phyloP scores from a whole-genome alignment of 2,113 vertebrate genomes.

The Albula glossodonta region DNA sequence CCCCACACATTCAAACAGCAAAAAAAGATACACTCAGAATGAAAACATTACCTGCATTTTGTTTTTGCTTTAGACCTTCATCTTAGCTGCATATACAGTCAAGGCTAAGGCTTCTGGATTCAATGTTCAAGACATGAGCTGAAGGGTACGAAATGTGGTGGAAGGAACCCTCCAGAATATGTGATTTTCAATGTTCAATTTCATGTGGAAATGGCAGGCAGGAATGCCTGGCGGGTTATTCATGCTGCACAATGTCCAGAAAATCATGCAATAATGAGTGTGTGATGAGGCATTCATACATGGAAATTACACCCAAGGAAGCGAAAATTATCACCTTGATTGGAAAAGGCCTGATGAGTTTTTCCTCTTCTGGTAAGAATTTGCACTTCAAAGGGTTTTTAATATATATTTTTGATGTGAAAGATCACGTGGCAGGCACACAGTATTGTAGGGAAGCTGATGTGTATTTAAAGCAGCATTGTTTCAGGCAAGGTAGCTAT shows the following conservation, averaged over 20 bases:
- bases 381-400: constrained; percentile 13
- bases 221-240: not conserved
- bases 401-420: not conserved
- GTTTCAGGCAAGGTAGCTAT: not conserved
- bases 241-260: not conserved
- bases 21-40: no score
- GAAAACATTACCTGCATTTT: no score
- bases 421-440: not conserved
- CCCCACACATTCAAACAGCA: no score
- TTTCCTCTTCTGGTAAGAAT: not conserved
- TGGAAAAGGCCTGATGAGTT: constrained; percentile 19
- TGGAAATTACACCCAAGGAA: constrained; percentile 11
- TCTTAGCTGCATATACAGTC: no score
- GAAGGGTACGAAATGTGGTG: not conserved
- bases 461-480: not conserved
- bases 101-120: no score
- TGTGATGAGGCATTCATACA: constrained; percentile 29
- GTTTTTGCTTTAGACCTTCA: no score
- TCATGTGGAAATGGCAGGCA: not conserved
- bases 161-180: not conserved
- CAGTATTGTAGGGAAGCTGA: not conserved
- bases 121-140: not conserved
- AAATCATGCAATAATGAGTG: constrained; percentile 21
- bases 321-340: constrained; percentile 24
- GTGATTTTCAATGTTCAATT: not conserved